Base-by-base conservation (phyloP, 2,113 vertebrate species). In the Dipodomys ordii region DNA sequence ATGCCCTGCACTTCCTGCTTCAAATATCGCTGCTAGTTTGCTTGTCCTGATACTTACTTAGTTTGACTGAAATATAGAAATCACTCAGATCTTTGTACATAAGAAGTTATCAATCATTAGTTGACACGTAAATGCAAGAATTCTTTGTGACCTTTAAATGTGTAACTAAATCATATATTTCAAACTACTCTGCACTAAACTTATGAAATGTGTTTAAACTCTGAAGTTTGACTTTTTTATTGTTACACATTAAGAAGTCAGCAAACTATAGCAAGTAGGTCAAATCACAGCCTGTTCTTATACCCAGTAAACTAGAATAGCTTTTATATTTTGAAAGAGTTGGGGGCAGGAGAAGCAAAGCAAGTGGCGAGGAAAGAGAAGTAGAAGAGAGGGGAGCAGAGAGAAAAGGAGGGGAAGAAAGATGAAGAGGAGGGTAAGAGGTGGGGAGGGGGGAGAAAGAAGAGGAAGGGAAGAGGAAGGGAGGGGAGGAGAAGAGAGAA, bases 161-260 rank as follows among this genome's bases (percentile, higher is more conserved):
- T 84, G 53, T 53, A 90, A 83, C 60, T 64, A 74, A 88, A 93
- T 83, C 44, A 72, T 76, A 11, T 49, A 91, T 87, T 90, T 92
- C 78, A 49, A 84, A 68, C 44, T 62, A 7, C 9, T 44, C 62
- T 72, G n/a, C 49, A 65, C 81, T n/a, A 80, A 76, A 67, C 67
- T 44, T 67, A 25, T 65, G 80, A 83, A 64, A 30, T 20, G 15
- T 44, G 15, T 27, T 57, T 69, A 39, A 91, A 85, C 81, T 79
- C 83, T 86, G 39, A 88, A 91, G 88, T 78, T 74, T 94, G 62
- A 71, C 28, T 30, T 64, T 76, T 86, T 74, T 80, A 62, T 81
- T 2, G 0, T 67, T 67, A 84, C 18, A 77, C 80, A 93, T 84
- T 25, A 90, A 10, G 2, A 49, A 89, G 19, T 69, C 39, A 30